Conservation (phyloP, 2,113 vertebrate genomes). For the Neomonachus schauinslandi region DNA sequence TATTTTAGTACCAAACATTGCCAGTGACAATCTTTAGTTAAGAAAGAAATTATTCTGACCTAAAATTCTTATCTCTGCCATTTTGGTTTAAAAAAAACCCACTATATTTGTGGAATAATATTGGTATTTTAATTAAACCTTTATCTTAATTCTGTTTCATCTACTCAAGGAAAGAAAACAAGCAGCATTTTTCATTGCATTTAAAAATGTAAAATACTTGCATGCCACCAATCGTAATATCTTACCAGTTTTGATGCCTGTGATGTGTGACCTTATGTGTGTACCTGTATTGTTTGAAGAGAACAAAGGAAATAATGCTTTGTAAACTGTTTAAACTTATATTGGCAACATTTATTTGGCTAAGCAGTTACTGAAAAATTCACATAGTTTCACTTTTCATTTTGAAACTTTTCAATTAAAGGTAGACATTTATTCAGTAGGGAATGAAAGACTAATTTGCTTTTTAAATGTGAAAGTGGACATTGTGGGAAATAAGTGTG, state of each 20-base stretch:
- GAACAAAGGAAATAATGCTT: slow-evolving; percentile 60
- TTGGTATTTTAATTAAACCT: slow-evolving; percentile 68
- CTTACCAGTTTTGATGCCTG: slow-evolving; percentile 55
- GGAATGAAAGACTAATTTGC: slow-evolving; percentile 49
- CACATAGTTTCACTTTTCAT: slow-evolving; percentile 46
- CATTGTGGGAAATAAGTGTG: slow-evolving; percentile 46
- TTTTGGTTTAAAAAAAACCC: slow-evolving; percentile 45
- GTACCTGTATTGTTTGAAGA: slow-evolving; percentile 55
- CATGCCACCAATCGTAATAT: slow-evolving; percentile 65
- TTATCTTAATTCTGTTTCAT: slow-evolving; percentile 60
- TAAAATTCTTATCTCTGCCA: slow-evolving; percentile 55
- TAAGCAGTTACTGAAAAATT: slow-evolving; percentile 52
- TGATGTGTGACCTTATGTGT: slow-evolving; percentile 47
- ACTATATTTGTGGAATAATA: slow-evolving; percentile 56
- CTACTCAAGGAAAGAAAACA: slow-evolving; percentile 53
- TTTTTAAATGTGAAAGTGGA: slow-evolving; percentile 69
- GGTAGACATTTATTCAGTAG: slow-evolving; percentile 33
- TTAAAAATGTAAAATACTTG: slow-evolving; percentile 76
- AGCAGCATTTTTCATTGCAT: slow-evolving; percentile 56
- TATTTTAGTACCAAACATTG: slow-evolving; percentile 71
- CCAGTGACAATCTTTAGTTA: slow-evolving; percentile 77
- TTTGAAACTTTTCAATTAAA: slow-evolving; percentile 39
- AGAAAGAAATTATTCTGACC: slow-evolving; percentile 48
- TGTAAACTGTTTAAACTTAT: slow-evolving; percentile 50
- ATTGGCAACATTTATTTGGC: slow-evolving; percentile 47